phyloP scores from a whole-genome alignment of 2,888 invertebrate genomes.

The Ephialtes manifestator region DNA sequence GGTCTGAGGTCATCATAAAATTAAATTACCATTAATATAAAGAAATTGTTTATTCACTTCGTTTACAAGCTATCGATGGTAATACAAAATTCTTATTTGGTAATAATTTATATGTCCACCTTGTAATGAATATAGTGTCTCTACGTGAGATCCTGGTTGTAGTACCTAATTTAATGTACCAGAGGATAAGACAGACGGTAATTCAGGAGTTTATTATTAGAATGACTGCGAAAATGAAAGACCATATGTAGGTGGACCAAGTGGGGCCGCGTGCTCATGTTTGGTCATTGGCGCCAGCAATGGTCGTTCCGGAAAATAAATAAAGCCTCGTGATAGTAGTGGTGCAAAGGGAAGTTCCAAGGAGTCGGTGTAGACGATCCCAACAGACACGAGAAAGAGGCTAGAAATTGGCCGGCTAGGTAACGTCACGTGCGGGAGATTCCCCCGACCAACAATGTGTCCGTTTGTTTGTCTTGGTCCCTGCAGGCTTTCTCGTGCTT shows the following conservation, averaged over 20 bases:
- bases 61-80: not conserved
- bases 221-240: conserved; percentile 52
- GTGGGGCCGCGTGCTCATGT: conserved; percentile 17
- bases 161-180: conserved; percentile 34
- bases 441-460: conserved; percentile 50
- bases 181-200: conserved; percentile 22
- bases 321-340: conserved; percentile 36
- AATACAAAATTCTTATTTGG: not conserved
- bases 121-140: conserved; percentile 30
- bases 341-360: conserved; percentile 38
- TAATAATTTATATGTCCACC: conserved; percentile 22
- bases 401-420: conserved; percentile 56
- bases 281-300: conserved; percentile 43
- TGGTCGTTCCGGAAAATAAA: conserved; percentile 62
- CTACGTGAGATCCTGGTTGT: conserved; percentile 35
- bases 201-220: conserved; percentile 64
- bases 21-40: not conserved
- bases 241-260: conserved; percentile 20
- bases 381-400: conserved; percentile 33
- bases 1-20: not conserved
- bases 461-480: conserved; percentile 60
- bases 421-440: conserved; percentile 68
- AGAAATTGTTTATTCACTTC: too few species aligned
- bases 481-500: conserved; percentile 45
- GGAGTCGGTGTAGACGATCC: conserved; percentile 32